Evolutionary conservation across 2,888 invertebrate genomes (phyloP).

Genomic region (Bugula neritina): DNA sequence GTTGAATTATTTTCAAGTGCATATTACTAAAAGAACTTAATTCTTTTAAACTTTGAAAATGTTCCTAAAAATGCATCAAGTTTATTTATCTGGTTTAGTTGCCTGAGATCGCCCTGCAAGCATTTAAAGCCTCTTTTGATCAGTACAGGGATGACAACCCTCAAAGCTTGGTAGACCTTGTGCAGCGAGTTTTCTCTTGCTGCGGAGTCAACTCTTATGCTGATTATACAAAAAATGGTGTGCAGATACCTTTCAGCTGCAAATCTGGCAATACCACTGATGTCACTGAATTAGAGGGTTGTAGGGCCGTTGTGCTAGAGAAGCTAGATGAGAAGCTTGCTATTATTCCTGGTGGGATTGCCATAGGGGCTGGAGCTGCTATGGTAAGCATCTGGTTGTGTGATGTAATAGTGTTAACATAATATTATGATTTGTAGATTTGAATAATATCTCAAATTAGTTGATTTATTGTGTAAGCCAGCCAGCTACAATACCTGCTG

Average conservation of each 20-base stretch:
- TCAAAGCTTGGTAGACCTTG: neutral
- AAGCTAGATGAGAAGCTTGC: conserved; percentile 57
- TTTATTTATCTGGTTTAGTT: neutral
- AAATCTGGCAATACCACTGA: no score
- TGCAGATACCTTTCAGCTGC: neutral
- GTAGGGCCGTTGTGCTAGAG: conserved; percentile 34
- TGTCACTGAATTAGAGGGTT: no score
- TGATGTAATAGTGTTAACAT: neutral
- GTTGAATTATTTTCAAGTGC: no score
- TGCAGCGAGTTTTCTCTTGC: conserved; percentile 14
- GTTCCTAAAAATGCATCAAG: no score
- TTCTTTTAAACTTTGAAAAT: no score
- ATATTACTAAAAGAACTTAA: no score
- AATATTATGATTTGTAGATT: no score
- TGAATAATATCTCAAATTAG: no score
- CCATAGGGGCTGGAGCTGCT: conserved; percentile 64
- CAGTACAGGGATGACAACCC: neutral
- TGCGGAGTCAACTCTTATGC: neutral
- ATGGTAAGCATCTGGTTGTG: conserved; percentile 58
- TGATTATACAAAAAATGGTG: neutral
- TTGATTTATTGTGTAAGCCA: no score
- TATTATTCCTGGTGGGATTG: conserved; percentile 62
- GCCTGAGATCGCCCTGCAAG: neutral
- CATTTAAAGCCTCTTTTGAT: neutral
- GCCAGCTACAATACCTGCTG: no score